These are phyloP conservation scores for Cochlearius cochlearius DNA, from an alignment of 2,113 vertebrate species.

Conservation along the genomic window DNA sequence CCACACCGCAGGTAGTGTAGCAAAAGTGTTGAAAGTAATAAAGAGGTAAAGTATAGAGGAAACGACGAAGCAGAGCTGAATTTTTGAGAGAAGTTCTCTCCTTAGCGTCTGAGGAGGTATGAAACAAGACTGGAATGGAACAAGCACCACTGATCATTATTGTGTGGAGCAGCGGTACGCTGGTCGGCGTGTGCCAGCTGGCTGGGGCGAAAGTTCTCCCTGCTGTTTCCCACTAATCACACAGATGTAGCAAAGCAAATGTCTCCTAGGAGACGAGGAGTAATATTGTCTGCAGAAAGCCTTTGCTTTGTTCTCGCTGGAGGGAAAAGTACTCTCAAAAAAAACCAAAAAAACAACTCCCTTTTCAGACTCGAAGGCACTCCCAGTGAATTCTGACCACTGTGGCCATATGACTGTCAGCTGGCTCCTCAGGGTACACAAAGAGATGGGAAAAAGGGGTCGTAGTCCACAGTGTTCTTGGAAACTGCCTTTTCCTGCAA, in stretches of 20 bases:
- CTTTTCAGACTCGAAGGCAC: background rate
- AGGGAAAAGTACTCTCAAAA: background rate
- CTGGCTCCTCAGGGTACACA: background rate
- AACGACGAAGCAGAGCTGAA: background rate
- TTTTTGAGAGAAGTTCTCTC: background rate
- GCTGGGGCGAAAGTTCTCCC: background rate
- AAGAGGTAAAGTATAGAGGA: background rate
- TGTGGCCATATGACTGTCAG: background rate
- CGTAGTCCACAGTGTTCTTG: background rate
- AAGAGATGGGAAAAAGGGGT: background rate
- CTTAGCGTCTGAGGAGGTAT: background rate
- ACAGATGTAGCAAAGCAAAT: background rate
- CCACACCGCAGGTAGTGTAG: background rate
- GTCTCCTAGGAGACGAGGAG: background rate
- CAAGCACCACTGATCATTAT: background rate
- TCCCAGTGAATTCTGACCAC: background rate
- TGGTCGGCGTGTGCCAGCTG: fast-evolving
- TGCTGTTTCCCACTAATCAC: background rate
- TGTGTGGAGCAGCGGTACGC: background rate
- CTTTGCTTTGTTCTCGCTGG: background rate
- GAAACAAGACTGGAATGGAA: background rate
- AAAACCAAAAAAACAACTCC: background rate
- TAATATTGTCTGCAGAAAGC: background rate
- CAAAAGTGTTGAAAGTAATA: background rate
- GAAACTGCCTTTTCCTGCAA: background rate